phyloP scores from a whole-genome alignment of 2,113 vertebrate species.

The Stigmatopora nigra region DNA sequence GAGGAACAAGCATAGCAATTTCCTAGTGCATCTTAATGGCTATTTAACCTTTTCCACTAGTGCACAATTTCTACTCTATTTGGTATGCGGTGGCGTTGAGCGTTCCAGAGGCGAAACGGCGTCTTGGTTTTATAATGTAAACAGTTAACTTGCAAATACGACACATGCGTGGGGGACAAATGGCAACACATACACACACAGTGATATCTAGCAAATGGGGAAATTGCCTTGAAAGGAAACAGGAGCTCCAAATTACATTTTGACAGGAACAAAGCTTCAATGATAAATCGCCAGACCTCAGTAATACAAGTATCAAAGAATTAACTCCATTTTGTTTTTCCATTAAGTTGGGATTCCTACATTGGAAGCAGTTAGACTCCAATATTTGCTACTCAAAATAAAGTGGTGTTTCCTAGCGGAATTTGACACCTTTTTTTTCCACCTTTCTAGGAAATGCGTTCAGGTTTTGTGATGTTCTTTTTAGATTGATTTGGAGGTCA shows the following conservation, averaged over 20 bases:
- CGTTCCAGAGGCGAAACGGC: neutral
- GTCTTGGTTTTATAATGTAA: neutral
- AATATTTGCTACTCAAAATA: neutral
- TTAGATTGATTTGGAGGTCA: too few relatives aligned
- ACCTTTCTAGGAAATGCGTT: too few relatives aligned
- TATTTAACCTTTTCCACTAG: neutral
- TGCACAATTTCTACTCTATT: neutral
- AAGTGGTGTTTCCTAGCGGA: too few relatives aligned
- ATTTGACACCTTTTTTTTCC: too few relatives aligned
- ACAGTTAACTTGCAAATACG: neutral
- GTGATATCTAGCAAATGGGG: neutral
- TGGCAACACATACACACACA: neutral
- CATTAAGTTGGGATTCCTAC: neutral
- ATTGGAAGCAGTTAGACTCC: neutral
- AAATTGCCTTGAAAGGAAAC: constrained; percentile 6
- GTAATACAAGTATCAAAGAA: neutral
- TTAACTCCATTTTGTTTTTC: neutral
- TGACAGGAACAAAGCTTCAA: neutral
- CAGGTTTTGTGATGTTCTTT: too few relatives aligned
- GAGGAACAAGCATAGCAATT: constrained; percentile 21
- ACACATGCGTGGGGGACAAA: neutral
- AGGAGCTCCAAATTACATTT: constrained; percentile 7
- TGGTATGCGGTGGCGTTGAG: neutral
- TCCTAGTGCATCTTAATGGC: neutral
- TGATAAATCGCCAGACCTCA: constrained; percentile 2